Percentiles rank a stretch among this genome's conserved stretches.
These are phyloP conservation scores for Vidua chalybeata DNA, from an alignment of 2,113 vertebrate genomes.

Conservation along the genomic window DNA sequence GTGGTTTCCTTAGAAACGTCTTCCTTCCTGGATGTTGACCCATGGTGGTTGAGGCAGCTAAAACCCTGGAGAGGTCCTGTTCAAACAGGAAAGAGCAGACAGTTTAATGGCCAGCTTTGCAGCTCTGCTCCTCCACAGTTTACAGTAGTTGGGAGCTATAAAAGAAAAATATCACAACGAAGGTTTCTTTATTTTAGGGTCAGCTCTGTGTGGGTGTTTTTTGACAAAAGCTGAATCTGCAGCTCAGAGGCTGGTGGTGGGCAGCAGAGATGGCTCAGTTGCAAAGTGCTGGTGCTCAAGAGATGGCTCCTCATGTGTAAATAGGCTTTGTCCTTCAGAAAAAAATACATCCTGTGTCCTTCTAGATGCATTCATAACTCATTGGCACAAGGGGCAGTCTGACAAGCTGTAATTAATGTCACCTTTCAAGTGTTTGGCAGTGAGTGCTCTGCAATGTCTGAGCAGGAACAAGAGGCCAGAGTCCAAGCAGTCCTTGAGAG, in stretches of 20 bases:
- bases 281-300: not conserved
- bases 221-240: not conserved
- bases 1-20: conserved; percentile 79
- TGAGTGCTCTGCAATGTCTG: not conserved
- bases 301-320: not conserved
- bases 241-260: not conserved
- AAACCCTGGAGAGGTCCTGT: conserved; percentile 76
- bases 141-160: conserved; percentile 70
- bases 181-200: conserved; percentile 65
- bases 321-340: not conserved
- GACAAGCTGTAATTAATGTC: not conserved
- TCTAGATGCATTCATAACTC: not conserved
- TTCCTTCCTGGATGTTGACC: conserved; percentile 80
- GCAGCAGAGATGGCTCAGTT: not conserved
- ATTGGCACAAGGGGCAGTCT: not conserved
- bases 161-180: conserved; percentile 49
- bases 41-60: conserved; percentile 64
- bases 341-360: not conserved
- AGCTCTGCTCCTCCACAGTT: conserved; percentile 72
- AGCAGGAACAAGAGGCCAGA: not conserved
- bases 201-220: conserved; percentile 39
- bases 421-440: not conserved
- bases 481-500: not conserved
- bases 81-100: conserved; percentile 83
- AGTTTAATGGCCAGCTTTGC: conserved; percentile 81